Evolutionary conservation across 2,888 invertebrate species (phyloP), one percentile per base, ranked within the genome.

Genomic region (Pteria penguin): DNA sequence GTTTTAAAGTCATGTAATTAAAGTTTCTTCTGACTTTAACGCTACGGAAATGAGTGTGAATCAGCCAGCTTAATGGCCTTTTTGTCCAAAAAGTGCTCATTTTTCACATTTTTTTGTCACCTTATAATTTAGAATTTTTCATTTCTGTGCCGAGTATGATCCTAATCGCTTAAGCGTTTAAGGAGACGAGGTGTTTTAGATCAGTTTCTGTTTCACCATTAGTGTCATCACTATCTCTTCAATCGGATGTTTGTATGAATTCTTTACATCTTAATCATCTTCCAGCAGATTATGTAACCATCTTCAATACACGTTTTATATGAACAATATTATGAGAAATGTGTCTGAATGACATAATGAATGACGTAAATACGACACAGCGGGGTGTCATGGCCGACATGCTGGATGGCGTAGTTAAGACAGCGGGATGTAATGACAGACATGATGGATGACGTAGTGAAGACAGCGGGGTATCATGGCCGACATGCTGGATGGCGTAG

Each of bases 1-100:
- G 29, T 36, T 68, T 68, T 57, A 68, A 68, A 57, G 68, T 52
- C n/a, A 68, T 52, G 31, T 68, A 33, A 68, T 68, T 68, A 68
- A 68, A 68, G 57, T 68, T 68, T 65, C 33, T 36, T 65, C 65
- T 32, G 45, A 65, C 36, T 65, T 65, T 45, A 45, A 45, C 11
- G 11, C 8, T 45, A 45, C 45, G 18, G 18, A 45, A 45, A 45
- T 45, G 45, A 45, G 45, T 18, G 45, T 45, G 45, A 45, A 45
- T 45, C 45, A 45, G 8, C 18, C 45, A 8, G 45, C 45, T 45
- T 14, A 45, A 14, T 8, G 45, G 45, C 45, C 45, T 45, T 45
- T 45, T 45, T 45, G 45, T 45, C 18, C 11, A 45, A 45, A 45
- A 45, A 45, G 11, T 45, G 45, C 45, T 45, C 45, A 45, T 45